These are phyloP conservation scores for Neopelma chrysocephalum DNA, from an alignment of 2,797 vertebrate genomes.

Conservation along the genomic window DNA sequence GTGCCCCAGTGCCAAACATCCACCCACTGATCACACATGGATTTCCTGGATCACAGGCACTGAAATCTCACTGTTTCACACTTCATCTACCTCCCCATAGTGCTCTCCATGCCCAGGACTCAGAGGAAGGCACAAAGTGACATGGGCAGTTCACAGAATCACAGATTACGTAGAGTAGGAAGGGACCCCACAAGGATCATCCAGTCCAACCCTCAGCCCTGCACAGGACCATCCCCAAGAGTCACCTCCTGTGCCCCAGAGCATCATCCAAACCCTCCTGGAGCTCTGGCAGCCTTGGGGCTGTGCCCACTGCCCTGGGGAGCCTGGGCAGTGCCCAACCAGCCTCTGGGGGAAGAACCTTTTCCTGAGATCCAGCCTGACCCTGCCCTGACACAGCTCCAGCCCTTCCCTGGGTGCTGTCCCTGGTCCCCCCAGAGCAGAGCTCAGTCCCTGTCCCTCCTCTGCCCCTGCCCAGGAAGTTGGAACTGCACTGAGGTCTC, in stretches of 20 bases:
- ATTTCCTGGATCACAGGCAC: neutral
- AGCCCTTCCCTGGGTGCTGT: neutral
- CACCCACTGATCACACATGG: fast-evolving
- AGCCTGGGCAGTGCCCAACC: neutral
- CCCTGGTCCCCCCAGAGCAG: neutral
- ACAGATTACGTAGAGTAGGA: neutral
- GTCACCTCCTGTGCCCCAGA: neutral
- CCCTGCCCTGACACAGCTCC: neutral
- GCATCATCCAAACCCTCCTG: neutral
- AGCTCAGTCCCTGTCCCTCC: neutral
- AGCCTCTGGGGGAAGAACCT: neutral
- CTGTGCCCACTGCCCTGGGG: neutral
- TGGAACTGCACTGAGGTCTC: neutral
- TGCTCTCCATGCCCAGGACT: neutral
- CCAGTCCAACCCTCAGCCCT: neutral
- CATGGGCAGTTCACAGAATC: neutral
- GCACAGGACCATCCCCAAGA: neutral
- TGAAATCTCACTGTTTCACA: neutral
- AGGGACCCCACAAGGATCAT: neutral
- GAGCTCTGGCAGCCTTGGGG: neutral
- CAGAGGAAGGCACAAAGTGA: neutral
- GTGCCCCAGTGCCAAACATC: neutral
- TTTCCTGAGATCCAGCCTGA: neutral
- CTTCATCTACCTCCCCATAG: neutral
- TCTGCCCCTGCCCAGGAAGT: neutral